Percentiles rank a stretch among this genome's conserved stretches.
Evolutionary conservation across 2,113 vertebrate genomes (phyloP).

Genomic region (Arenaria interpres): DNA sequence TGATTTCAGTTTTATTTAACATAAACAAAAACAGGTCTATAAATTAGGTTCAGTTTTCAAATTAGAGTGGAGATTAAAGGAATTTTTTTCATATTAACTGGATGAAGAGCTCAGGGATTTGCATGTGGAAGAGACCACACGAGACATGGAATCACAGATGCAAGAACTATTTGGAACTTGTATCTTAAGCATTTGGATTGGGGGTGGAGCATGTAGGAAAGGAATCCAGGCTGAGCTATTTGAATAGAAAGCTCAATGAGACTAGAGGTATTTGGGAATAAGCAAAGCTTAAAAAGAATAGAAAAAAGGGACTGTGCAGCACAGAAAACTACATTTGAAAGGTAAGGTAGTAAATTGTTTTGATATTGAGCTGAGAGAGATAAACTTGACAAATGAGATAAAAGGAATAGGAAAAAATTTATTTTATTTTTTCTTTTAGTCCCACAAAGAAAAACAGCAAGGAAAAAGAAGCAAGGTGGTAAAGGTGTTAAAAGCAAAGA

Average conservation of each 20-base stretch:
- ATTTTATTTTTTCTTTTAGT: neutral
- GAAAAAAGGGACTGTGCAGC: neutral
- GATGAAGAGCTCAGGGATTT: slow-evolving; percentile 15
- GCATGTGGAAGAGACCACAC: slow-evolving; percentile 17
- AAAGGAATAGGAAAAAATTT: neutral
- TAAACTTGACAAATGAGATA: neutral
- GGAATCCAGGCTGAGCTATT: neutral
- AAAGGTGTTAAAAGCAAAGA: neutral
- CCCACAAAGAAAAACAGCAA: neutral
- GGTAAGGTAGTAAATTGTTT: neutral
- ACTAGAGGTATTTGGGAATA: neutral
- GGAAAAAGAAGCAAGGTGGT: neutral
- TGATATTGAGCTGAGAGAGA: neutral
- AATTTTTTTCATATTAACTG: neutral
- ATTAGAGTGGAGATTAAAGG: slow-evolving; percentile 26
- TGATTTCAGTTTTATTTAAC: neutral
- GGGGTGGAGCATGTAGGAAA: neutral
- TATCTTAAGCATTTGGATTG: neutral
- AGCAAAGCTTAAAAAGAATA: neutral
- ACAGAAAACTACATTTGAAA: neutral
- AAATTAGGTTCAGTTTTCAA: slow-evolving; percentile 9
- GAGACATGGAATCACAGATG: slow-evolving; percentile 23
- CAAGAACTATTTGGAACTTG: slow-evolving; percentile 30
- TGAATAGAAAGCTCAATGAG: neutral
- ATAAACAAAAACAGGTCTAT: neutral